These are phyloP conservation scores for Capitulum mitella DNA, from an alignment of 2,888 invertebrate species.

Conservation along the genomic window DNA sequence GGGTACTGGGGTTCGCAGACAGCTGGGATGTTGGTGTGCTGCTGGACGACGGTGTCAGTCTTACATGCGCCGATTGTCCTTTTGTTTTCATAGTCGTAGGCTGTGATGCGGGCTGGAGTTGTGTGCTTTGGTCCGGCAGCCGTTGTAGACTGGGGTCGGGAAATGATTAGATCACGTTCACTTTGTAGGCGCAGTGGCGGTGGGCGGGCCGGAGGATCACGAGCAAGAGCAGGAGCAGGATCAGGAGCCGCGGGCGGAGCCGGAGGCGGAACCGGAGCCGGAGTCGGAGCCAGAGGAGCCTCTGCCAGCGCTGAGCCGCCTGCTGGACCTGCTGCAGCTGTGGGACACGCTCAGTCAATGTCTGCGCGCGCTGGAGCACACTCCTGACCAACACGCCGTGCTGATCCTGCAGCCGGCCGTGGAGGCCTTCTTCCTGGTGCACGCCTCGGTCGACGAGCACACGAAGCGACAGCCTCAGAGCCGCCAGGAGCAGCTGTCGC, in stretches of 20 bases:
- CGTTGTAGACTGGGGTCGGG: too few species aligned
- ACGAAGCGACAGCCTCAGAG: constrained; percentile 37
- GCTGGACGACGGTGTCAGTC: too few species aligned
- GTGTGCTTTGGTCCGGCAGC: too few species aligned
- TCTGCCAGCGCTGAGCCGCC: constrained; percentile 58
- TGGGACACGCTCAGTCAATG: constrained; percentile 74
- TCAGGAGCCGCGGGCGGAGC: too few species aligned
- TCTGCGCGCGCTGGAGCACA: constrained; percentile 66
- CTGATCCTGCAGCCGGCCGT: constrained; percentile 74
- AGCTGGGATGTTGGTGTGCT: too few species aligned
- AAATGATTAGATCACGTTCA: too few species aligned
- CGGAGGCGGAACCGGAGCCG: background rate
- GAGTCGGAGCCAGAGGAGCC: constrained; percentile 26
- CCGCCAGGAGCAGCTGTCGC: constrained; percentile 47
- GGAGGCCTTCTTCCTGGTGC: constrained; percentile 83
- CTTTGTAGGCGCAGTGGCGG: too few species aligned
- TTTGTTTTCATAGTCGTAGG: too few species aligned
- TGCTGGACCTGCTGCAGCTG: constrained; percentile 60
- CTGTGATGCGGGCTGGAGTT: too few species aligned
- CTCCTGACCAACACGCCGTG: constrained; percentile 79
- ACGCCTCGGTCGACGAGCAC: constrained; percentile 42
- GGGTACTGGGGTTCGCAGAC: too few species aligned
- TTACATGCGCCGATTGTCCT: too few species aligned
- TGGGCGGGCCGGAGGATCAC: background rate
- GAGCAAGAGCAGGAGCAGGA: background rate